Evolutionary conservation across 2,797 vertebrate species (phyloP), one percentile per base, ranked within the genome.

Genomic region (Myotis vivesi): DNA sequence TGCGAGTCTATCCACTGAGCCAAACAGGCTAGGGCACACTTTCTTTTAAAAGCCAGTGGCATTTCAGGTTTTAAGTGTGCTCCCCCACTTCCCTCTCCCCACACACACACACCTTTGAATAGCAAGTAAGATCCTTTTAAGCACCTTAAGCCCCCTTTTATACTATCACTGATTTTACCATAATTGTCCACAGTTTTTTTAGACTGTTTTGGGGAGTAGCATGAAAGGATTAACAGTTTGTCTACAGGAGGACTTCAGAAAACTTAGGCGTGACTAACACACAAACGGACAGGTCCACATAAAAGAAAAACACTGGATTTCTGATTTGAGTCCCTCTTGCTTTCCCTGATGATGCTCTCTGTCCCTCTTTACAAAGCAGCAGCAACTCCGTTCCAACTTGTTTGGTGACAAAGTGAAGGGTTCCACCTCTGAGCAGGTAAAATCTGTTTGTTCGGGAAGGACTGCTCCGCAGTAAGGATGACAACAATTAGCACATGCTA

Each of bases 401-500:
- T 97, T 88, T 46, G 30, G 90, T 96, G 96, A 89, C 96, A 87
- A 95, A 95, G 95, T 46, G 64, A 89, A 92, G 97, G 95, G 96
- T 95, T 96, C 96, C 97, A 98, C 98, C 97, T 98, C 98, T 97
- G 98, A 98, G 97, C 97, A 98, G 98, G 98, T 98, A 98, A 98
- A 99, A 97, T 96, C 91, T 90, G 97, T 98, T 71, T 97, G 97
- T 98, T 98, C 96, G 97, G 97, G 98, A 97, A 97, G 98, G 98
- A 98, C 98, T 97, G 96, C 97, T 97, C 97, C 94, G 98, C 98
- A 97, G 97, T 97, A 93, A 98, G 98, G 98, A 98, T 98, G 99
- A 99, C 98, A 99, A 99, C 99, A 99, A 99, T 99, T 99, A 99
- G 99, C 99, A 99, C 99, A 99, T 99, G 99, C 98, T 99, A 98